Evolutionary conservation across 2,797 vertebrate genomes (phyloP), one percentile per base, ranked within the genome.

Genomic region (Ataeniobius toweri): DNA sequence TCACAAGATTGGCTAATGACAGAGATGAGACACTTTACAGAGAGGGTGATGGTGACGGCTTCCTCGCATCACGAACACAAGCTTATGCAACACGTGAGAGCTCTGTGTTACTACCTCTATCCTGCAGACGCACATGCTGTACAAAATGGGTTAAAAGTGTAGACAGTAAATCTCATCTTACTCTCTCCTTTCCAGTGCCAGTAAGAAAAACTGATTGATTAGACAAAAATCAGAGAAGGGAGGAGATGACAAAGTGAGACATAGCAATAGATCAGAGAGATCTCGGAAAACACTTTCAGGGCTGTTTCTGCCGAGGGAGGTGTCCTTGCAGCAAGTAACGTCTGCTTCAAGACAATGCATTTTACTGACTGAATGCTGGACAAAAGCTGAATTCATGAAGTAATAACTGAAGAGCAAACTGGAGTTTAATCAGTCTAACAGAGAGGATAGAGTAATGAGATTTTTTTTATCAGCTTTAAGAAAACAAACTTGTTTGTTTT

Each of bases 1-100:
- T 86, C 85, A 79, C 71, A 86, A 89, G 85, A 90, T 91, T 90
- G 81, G 85, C 87, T 92, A 91, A 92, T 91, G 91, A 91, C 86
- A 86, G 88, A 89, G 84, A 92, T 86, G 85, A 92, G 85, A 89
- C 86, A 68, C 81, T 88, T 92, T 88, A 53, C 89, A 82, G 78
- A 65, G 61, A 84, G 74, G 59, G 73, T 71, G 83, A 89, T 84
- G 84, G 82, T 79, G 79, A 85, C 55, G 74, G 73, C 79, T 81
- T 81, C 83, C 79, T 72, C 73, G 61, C 77, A 51, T 79, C 82
- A 80, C 83, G 74, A 46, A 80, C 73, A 79, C 67, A 4, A 69
- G 78, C 71, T 86, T 80, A 88, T 71, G 79, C 71, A 84, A 79
- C 8, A 77, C 72, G 76, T 84, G 75, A 69, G 78, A 83, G 78